phyloP scores from a whole-genome alignment of 2,797 vertebrate genomes.

The Gymnodraco acuticeps region DNA sequence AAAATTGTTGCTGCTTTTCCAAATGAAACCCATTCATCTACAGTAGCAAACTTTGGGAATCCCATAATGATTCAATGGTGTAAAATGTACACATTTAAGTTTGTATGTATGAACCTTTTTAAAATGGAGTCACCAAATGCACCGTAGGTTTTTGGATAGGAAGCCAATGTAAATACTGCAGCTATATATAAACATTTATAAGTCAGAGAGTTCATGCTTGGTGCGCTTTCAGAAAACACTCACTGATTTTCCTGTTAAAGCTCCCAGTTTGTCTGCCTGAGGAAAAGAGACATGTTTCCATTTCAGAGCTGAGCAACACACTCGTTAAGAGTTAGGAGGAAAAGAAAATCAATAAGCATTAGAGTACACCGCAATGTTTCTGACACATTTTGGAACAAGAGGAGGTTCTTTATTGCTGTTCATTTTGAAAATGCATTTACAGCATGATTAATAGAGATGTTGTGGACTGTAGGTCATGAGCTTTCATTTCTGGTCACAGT shows the following conservation, averaged over 20 bases:
- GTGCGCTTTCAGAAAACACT: neutral
- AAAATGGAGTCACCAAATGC: neutral
- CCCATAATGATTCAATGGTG: neutral
- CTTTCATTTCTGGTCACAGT: conserved; percentile 29
- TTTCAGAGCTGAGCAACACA: neutral
- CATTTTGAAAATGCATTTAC: neutral
- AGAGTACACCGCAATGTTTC: neutral
- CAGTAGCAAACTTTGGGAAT: neutral
- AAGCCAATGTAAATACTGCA: conserved; percentile 6
- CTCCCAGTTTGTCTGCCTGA: neutral
- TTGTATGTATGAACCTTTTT: neutral
- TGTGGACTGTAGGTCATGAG: conserved; percentile 6
- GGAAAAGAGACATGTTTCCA: neutral
- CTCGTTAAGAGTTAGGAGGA: neutral
- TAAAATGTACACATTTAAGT: neutral
- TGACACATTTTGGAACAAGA: neutral
- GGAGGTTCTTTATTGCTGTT: neutral
- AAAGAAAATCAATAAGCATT: neutral
- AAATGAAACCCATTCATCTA: no score
- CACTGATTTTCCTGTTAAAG: neutral
- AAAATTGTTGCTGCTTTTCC: no score
- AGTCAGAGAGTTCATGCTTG: neutral
- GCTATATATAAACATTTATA: neutral
- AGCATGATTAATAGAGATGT: neutral
- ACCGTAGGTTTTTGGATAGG: neutral